These are phyloP conservation scores for Nothoprocta perdicaria DNA, from an alignment of 2,113 vertebrate genomes.

Conservation along the genomic window DNA sequence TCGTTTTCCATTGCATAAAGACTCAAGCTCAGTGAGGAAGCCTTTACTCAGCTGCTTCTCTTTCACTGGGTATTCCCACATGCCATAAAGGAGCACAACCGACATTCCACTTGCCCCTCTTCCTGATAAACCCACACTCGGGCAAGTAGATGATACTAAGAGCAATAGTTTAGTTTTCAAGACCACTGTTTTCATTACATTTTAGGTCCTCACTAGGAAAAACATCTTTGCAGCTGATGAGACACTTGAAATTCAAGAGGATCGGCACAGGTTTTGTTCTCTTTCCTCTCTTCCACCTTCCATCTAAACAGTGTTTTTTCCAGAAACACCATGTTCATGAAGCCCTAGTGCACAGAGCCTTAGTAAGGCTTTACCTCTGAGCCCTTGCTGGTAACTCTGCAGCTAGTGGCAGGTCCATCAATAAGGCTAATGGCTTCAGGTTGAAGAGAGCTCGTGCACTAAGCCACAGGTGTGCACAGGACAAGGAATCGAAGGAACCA, in stretches of 20 bases:
- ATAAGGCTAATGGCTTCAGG: conserved; percentile 52
- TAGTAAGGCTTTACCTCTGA: conserved; percentile 19
- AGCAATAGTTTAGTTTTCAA: not conserved
- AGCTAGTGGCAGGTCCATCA: conserved; percentile 50
- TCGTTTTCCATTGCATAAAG: no score
- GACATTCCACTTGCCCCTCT: not conserved
- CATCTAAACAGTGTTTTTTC: not conserved
- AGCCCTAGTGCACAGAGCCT: not conserved
- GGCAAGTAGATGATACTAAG: not conserved
- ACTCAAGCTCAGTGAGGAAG: fast-evolving
- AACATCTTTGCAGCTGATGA: not conserved
- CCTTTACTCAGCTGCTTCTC: not conserved
- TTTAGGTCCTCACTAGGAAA: not conserved
- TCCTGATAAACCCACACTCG: not conserved
- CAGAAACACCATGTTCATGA: not conserved
- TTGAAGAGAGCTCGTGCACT: not conserved
- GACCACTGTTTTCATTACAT: not conserved
- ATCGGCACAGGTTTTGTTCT: not conserved
- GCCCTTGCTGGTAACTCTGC: not conserved
- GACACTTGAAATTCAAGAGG: not conserved
- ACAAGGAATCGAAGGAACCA: conserved; percentile 30
- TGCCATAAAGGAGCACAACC: not conserved
- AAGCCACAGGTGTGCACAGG: not conserved
- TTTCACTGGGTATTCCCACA: not conserved
- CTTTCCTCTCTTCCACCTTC: not conserved